These are phyloP conservation scores for Suillia variegata DNA, from an alignment of 2,888 invertebrate genomes.

Conservation along the genomic window DNA sequence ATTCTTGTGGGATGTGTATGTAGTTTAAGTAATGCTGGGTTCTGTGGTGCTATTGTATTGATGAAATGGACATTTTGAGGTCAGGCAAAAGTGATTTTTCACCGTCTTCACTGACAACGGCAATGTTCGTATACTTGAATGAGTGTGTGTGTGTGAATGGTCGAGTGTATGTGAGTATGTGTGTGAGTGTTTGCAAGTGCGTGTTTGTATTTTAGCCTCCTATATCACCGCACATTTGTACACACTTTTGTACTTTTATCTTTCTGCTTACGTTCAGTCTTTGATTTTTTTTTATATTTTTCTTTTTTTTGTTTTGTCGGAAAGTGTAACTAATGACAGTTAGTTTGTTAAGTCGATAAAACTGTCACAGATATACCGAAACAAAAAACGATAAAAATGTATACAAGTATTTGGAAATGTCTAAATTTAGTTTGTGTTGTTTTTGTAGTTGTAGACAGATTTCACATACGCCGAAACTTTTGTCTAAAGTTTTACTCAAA, in stretches of 20 bases:
- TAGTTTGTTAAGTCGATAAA: conserved; percentile 56
- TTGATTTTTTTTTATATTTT: conserved; percentile 26
- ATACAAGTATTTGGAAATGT: too few species aligned
- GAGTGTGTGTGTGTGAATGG: conserved; percentile 12
- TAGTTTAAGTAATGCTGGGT: not conserved
- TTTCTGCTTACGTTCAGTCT: not conserved
- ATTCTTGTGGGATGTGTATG: too few species aligned
- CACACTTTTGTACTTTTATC: too few species aligned
- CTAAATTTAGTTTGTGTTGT: too few species aligned
- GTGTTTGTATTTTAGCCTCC: too few species aligned
- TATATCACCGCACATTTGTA: too few species aligned
- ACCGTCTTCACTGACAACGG: conserved; percentile 35
- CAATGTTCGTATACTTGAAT: not conserved
- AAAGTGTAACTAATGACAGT: conserved; percentile 55
- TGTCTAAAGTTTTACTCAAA: too few species aligned
- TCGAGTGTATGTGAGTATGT: not conserved
- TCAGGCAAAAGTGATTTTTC: conserved; percentile 55
- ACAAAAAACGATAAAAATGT: not conserved
- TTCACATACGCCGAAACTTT: too few species aligned
- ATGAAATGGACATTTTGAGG: conserved; percentile 54
- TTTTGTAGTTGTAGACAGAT: too few species aligned
- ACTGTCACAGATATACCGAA: conserved; percentile 54
- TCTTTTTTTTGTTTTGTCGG: conserved; percentile 42
- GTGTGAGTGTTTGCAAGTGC: not conserved
- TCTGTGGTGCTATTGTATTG: conserved; percentile 47